phyloP scores from a whole-genome alignment of 2,888 invertebrate species.

The Elmis aenea region DNA sequence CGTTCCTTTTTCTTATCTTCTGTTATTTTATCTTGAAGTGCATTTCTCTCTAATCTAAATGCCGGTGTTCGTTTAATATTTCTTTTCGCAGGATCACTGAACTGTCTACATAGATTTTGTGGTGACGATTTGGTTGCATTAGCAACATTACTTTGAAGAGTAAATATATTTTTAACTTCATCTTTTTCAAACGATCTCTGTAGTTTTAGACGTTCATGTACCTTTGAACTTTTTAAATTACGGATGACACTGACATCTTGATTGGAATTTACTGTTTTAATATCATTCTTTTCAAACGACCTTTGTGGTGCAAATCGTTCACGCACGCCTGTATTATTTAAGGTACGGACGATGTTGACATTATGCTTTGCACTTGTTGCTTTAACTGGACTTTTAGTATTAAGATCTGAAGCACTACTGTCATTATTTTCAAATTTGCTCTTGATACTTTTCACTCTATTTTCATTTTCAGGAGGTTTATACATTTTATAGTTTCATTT shows the following conservation, averaged over 20 bases:
- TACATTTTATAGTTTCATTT: conserved; percentile 43
- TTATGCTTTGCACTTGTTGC: too few species aligned
- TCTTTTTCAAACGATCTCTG: neutral
- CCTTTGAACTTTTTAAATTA: too few species aligned
- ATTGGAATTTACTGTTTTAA: too few species aligned
- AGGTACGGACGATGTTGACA: too few species aligned
- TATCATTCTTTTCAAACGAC: too few species aligned
- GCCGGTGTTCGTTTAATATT: conserved; percentile 55
- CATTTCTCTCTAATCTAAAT: conserved; percentile 49
- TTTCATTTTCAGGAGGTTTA: conserved; percentile 42
- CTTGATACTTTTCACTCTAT: conserved; percentile 60
- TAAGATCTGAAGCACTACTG: conserved; percentile 4
- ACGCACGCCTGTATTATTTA: too few species aligned
- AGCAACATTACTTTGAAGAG: neutral
- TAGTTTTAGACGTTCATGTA: too few species aligned
- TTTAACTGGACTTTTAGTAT: conserved; percentile 10
- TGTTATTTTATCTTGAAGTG: conserved; percentile 13
- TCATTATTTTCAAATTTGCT: conserved; percentile 55
- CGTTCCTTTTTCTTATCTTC: conserved; percentile 10
- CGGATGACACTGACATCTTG: too few species aligned
- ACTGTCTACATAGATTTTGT: conserved; percentile 34
- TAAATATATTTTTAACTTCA: neutral
- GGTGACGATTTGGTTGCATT: conserved; percentile 12
- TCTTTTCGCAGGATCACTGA: conserved; percentile 45
- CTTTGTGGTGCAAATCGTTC: too few species aligned